Percentiles rank a stretch among this genome's conserved stretches.
Conservation (phyloP, 2,888 invertebrate species). For the Drosophila stalkeri region DNA sequence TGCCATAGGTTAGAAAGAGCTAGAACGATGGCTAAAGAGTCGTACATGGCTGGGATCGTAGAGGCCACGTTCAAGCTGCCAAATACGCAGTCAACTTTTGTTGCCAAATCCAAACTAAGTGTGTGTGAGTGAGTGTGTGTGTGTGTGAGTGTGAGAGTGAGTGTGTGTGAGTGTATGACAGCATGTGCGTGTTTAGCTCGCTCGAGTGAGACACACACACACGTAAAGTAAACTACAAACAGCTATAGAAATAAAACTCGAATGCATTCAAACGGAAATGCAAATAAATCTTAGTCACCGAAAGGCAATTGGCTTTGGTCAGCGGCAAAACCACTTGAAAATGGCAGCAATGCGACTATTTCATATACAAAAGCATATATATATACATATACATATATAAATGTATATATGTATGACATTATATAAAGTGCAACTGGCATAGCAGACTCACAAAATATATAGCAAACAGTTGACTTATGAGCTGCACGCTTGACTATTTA, state of each 20-base stretch:
- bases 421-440: neutral
- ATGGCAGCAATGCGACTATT: slow-evolving; percentile 31
- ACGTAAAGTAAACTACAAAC: slow-evolving; percentile 29
- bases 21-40: neutral
- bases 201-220: slow-evolving; percentile 18
- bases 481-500: slow-evolving; percentile 31
- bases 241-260: slow-evolving; percentile 61
- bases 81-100: slow-evolving; percentile 52
- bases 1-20: neutral
- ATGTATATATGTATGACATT: neutral
- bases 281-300: slow-evolving; percentile 76
- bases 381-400: neutral
- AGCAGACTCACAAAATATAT: slow-evolving; percentile 10
- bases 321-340: slow-evolving; percentile 44
- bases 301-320: slow-evolving; percentile 74
- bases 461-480: slow-evolving; percentile 32
- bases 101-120: slow-evolving; percentile 37
- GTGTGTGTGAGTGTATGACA: slow-evolving; percentile 17
- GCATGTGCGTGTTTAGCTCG: slow-evolving; percentile 57
- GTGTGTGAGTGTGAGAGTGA: neutral
- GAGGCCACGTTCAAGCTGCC: slow-evolving; percentile 47
- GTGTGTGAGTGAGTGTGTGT: slow-evolving; percentile 13
- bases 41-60: neutral
- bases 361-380: neutral
- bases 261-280: slow-evolving; percentile 75